phyloP scores from a whole-genome alignment of 2,113 vertebrate genomes.

The Peucedramus taeniatus region DNA sequence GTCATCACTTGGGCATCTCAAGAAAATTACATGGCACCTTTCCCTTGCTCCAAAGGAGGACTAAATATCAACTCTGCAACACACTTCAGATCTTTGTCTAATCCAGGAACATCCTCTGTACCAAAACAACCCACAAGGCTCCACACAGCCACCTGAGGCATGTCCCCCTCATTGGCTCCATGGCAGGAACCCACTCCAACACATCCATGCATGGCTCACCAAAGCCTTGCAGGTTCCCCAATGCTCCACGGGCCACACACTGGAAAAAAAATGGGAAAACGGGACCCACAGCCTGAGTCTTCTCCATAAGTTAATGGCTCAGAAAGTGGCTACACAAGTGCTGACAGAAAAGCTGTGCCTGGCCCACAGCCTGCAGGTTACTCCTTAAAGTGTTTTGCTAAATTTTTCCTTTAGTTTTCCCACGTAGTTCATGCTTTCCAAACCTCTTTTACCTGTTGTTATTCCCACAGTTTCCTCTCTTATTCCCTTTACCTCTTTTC shows the following conservation, averaged over 20 bases:
- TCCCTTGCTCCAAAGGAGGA: not conserved
- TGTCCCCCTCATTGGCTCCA: not conserved
- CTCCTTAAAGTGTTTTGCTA: not conserved
- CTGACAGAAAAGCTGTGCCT: not conserved
- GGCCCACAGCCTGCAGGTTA: not conserved
- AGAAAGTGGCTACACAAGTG: not conserved
- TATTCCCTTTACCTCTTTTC: not conserved
- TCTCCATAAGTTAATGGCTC: not conserved
- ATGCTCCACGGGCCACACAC: rapidly evolving
- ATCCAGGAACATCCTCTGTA: not conserved
- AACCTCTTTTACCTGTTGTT: not conserved
- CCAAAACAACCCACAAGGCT: not conserved
- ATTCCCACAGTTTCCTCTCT: not conserved
- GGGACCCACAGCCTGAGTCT: not conserved
- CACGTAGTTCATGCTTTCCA: not conserved
- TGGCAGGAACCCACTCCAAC: rapidly evolving
- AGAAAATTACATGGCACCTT: not conserved
- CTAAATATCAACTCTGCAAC: not conserved
- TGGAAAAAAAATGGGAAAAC: not conserved
- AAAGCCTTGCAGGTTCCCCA: not conserved
- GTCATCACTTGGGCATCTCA: not conserved
- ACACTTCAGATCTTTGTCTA: not conserved
- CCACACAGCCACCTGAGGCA: not conserved
- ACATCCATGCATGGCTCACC: rapidly evolving
- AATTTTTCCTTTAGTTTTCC: not conserved